phyloP scores from a whole-genome alignment of 1,140 invertebrate genomes.

The Acromyrmex charruanus region DNA sequence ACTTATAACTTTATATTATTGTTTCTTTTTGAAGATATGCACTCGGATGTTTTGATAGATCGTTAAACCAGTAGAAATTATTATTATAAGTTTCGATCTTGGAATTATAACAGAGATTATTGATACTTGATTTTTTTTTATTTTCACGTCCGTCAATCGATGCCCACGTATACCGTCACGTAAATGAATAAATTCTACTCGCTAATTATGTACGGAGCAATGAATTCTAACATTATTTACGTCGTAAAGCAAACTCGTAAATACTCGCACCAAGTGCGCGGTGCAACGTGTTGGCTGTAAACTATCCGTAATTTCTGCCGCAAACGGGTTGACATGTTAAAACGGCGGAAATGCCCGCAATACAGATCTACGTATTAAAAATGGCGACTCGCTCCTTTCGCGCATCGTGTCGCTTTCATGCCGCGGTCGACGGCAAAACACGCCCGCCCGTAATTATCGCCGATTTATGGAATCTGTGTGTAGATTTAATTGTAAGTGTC shows the following conservation, averaged over 20 bases:
- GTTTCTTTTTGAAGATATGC: neutral
- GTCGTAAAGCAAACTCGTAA: conserved; percentile 66
- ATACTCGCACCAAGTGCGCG: conserved; percentile 35
- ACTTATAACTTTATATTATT: neutral
- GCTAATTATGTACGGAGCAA: conserved; percentile 68
- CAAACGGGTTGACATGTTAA: conserved; percentile 57
- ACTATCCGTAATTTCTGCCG: conserved; percentile 32
- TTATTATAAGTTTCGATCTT: neutral
- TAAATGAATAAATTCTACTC: conserved; percentile 61
- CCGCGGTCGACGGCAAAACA: conserved; percentile 18
- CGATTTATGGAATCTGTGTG: conserved; percentile 44
- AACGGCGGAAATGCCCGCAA: conserved; percentile 54
- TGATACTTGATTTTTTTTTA: neutral
- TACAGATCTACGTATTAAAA: conserved; percentile 49
- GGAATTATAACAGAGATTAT: neutral
- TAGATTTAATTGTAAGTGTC: conserved; percentile 18
- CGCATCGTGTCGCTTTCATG: conserved; percentile 24
- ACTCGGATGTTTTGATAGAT: neutral
- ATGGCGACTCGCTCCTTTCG: conserved; percentile 30
- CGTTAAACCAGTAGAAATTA: neutral
- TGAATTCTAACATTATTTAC: conserved; percentile 67
- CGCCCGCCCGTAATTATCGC: conserved; percentile 8
- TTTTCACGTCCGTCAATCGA: conserved; percentile 25
- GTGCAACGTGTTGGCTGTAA: conserved; percentile 29
- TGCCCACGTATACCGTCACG: neutral